Evolutionary conservation across 2,113 vertebrate genomes (phyloP).

Genomic region (Odontophorus gujanensis): DNA sequence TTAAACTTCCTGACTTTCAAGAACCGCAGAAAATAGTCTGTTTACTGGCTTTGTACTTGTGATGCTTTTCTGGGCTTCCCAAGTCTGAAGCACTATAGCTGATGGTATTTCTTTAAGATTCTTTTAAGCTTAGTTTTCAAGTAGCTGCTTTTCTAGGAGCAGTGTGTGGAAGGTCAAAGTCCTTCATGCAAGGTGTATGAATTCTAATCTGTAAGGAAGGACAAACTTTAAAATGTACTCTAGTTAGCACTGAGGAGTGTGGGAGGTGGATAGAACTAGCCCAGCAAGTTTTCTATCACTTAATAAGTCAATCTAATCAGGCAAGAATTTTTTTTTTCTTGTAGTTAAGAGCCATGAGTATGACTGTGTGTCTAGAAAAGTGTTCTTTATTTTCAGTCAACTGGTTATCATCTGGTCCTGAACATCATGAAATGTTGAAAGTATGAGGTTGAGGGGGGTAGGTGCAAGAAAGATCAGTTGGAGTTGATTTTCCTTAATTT

Average conservation of each 20-base stretch:
- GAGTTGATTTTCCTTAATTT: background rate
- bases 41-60: background rate
- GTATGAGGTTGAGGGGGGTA: background rate
- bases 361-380: background rate
- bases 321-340: background rate
- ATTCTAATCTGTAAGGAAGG: background rate
- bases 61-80: background rate
- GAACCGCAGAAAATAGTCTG: background rate
- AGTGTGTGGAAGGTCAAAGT: background rate
- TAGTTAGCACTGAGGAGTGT: background rate
- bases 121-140: slow-evolving; percentile 8
- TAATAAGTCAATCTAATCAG: slow-evolving; percentile 41
- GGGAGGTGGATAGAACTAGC: background rate
- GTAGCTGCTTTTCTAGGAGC: slow-evolving; percentile 2
- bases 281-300: background rate
- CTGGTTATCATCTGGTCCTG: background rate
- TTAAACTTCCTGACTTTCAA: slow-evolving; percentile 16
- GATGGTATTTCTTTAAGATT: background rate
- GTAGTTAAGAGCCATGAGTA: slow-evolving; percentile 8
- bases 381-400: slow-evolving; percentile 46
- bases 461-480: background rate
- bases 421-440: background rate
- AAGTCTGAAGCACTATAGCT: background rate
- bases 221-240: background rate
- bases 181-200: background rate